Percentiles rank a stretch among this genome's conserved stretches.
These are phyloP conservation scores for Physocephala rufipes DNA, from an alignment of 2,888 invertebrate genomes.

Conservation along the genomic window DNA sequence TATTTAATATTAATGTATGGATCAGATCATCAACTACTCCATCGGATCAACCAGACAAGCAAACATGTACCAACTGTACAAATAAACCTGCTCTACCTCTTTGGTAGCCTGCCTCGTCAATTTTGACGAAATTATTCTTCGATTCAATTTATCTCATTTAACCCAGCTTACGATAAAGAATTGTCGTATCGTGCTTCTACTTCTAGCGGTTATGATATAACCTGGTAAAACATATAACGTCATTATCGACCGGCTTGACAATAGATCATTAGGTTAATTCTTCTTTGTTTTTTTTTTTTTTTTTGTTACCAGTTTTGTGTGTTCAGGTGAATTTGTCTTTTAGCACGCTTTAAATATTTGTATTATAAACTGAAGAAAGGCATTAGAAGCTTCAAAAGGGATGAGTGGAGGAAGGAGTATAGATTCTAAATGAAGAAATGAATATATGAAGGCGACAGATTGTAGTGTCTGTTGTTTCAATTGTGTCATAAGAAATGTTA, in stretches of 20 bases:
- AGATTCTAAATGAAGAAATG: not conserved
- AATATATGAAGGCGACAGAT: too few species aligned
- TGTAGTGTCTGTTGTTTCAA: too few species aligned
- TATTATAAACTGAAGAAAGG: not conserved
- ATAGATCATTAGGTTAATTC: not conserved
- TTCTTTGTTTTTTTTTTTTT: too few species aligned
- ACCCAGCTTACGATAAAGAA: not conserved
- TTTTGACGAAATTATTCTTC: not conserved
- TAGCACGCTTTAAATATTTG: conserved; percentile 38
- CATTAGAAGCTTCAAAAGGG: not conserved
- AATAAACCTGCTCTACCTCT: not conserved
- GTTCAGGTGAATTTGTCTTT: conserved; percentile 34
- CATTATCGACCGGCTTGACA: not conserved
- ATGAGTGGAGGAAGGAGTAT: not conserved
- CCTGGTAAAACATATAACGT: not conserved
- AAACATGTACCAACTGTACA: not conserved
- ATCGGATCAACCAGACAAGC: too few species aligned
- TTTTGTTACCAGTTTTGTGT: conserved; percentile 24
- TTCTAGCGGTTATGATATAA: not conserved
- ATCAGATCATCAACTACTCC: too few species aligned
- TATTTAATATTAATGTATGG: too few species aligned
- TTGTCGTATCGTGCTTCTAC: not conserved
- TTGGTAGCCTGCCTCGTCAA: not conserved
- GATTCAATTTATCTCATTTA: not conserved
- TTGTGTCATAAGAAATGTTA: too few species aligned